These are phyloP conservation scores for Aplocera efformata DNA, from an alignment of 2,888 invertebrate genomes.

Conservation along the genomic window DNA sequence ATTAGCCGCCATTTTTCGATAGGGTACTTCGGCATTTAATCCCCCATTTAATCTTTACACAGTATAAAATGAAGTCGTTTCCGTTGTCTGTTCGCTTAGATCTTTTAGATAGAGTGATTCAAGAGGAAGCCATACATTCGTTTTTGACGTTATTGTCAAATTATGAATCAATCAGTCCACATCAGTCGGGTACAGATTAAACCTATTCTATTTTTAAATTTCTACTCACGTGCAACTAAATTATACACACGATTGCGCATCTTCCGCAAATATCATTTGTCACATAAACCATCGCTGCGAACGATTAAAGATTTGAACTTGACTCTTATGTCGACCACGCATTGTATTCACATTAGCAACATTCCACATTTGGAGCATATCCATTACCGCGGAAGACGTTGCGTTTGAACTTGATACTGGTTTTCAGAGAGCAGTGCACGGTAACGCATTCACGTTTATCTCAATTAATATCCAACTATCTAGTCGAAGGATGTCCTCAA, in stretches of 20 bases:
- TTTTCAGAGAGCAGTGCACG: conserved; percentile 5
- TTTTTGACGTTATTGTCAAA: too few relatives aligned
- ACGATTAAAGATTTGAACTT: conserved; percentile 15
- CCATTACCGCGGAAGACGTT: not conserved
- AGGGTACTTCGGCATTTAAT: too few relatives aligned
- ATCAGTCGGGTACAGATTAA: too few relatives aligned
- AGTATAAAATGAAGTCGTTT: too few relatives aligned
- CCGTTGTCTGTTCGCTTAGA: too few relatives aligned
- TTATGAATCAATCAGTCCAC: too few relatives aligned
- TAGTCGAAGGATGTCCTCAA: conserved; percentile 18
- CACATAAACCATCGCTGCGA: conserved; percentile 8
- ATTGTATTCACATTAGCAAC: conserved; percentile 7
- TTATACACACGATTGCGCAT: not conserved
- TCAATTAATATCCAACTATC: conserved; percentile 1
- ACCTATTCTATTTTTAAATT: too few relatives aligned
- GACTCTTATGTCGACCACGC: conserved; percentile 5
- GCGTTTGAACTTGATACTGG: not conserved
- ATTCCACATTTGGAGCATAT: not conserved
- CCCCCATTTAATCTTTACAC: too few relatives aligned
- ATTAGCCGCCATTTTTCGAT: too few relatives aligned
- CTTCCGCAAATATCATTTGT: conserved; percentile 4
- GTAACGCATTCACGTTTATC: not conserved
- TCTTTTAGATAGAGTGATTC: too few relatives aligned
- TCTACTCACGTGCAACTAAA: too few relatives aligned
- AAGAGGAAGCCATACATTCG: too few relatives aligned